A percentile compares a stretch with the other conserved stretches of the same genome.
Evolutionary conservation across 2,888 invertebrate genomes (phyloP).

Genomic region (Morpho achilles): DNA sequence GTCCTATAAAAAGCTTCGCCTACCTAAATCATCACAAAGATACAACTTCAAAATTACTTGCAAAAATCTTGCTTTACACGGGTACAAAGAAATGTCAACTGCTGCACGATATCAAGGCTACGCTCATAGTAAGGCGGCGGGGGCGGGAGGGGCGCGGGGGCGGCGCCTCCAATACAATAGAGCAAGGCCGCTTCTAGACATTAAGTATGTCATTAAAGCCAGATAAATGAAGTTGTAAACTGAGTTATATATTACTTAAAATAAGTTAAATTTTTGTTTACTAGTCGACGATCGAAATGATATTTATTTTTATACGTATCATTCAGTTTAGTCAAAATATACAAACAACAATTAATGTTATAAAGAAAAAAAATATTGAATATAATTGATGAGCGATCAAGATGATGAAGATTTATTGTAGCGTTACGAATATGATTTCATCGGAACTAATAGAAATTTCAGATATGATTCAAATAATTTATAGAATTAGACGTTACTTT

Average conservation of each 20-base stretch:
- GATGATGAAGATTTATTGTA: too few species aligned
- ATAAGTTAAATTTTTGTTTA: neutral
- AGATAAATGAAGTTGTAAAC: slow-evolving; percentile 11
- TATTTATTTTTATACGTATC: too few species aligned
- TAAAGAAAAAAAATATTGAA: too few species aligned
- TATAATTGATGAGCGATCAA: too few species aligned
- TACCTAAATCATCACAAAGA: slow-evolving; percentile 11
- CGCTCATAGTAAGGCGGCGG: slow-evolving; percentile 11
- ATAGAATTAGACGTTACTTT: too few species aligned
- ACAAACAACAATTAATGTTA: too few species aligned
- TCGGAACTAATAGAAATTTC: too few species aligned
- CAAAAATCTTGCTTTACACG: slow-evolving; percentile 10
- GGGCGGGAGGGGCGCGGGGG: slow-evolving; percentile 6
- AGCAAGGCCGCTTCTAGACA: slow-evolving; percentile 14
- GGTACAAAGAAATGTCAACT: slow-evolving; percentile 24
- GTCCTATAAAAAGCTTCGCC: slow-evolving; percentile 3
- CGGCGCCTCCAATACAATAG: slow-evolving; percentile 12
- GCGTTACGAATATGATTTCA: too few species aligned
- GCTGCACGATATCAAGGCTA: slow-evolving; percentile 19
- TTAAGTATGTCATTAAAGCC: slow-evolving; percentile 16
- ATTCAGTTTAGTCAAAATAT: too few species aligned
- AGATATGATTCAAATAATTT: too few species aligned
- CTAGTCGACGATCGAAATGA: too few species aligned
- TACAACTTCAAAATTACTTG: slow-evolving; percentile 18
- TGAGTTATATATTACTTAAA: slow-evolving; percentile 9